Percentiles rank a stretch among this genome's conserved stretches.
These are phyloP conservation scores for Epinephelus moara DNA, from an alignment of 2,113 vertebrate species.

Conservation along the genomic window DNA sequence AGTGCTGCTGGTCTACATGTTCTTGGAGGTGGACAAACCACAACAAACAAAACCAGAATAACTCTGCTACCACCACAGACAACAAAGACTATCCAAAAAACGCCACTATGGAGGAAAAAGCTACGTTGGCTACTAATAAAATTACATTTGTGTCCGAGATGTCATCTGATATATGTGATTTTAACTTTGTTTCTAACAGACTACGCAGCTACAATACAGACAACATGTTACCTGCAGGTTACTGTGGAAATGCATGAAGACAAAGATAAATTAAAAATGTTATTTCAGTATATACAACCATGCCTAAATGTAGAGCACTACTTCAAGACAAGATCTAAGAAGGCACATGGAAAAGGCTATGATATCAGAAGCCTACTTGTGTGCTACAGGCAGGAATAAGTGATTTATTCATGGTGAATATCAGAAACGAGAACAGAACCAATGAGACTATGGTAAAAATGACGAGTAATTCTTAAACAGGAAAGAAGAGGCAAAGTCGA, in stretches of 20 bases:
- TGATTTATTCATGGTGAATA: background rate
- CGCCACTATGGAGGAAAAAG: background rate
- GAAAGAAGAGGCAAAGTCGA: background rate
- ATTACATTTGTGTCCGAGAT: background rate
- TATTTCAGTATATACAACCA: background rate
- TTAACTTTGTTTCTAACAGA: background rate
- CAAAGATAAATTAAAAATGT: background rate
- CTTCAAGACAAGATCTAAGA: background rate
- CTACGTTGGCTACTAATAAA: background rate
- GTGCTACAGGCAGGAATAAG: no score
- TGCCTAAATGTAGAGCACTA: no score
- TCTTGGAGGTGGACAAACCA: background rate
- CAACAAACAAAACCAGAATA: background rate
- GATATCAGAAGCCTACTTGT: background rate
- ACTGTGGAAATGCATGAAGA: slow-evolving; percentile 57
- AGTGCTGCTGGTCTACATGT: background rate
- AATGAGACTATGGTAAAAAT: background rate
- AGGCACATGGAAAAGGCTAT: background rate
- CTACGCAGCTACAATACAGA: background rate
- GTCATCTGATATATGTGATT: background rate
- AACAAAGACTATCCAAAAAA: background rate
- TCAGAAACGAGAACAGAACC: background rate
- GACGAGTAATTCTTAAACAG: background rate
- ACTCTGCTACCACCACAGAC: background rate
- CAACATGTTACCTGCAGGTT: slow-evolving; percentile 62